phyloP scores from a whole-genome alignment of 92 coral and sea anemone species.

The Montipora capitata region DNA sequence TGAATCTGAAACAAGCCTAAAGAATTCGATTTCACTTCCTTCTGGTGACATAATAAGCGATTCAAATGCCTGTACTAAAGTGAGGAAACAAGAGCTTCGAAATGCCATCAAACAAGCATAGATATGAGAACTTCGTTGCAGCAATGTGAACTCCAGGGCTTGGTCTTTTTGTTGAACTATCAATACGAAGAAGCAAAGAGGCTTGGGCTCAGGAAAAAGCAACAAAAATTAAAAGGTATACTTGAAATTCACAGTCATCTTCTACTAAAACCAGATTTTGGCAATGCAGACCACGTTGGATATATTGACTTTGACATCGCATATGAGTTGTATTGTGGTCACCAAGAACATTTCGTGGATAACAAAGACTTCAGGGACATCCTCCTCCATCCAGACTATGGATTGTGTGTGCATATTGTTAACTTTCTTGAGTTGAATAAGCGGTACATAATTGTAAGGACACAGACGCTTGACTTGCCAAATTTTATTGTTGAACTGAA shows the following conservation, averaged over 20 bases:
- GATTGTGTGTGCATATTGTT: conserved; percentile 49
- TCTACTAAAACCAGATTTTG: conserved; percentile 51
- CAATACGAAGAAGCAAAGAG: conserved; percentile 51
- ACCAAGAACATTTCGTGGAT: no score
- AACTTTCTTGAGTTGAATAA: conserved; percentile 18
- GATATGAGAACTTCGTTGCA: conserved; percentile 49
- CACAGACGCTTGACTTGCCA: no score
- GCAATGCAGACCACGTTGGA: conserved; percentile 43
- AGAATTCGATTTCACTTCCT: neutral
- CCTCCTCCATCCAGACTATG: conserved; percentile 56
- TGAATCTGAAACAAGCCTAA: no score
- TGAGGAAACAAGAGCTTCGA: conserved; percentile 33
- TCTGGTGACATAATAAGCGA: conserved; percentile 3
- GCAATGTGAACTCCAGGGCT: conserved; percentile 55
- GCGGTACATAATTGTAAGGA: no score
- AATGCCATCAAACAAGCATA: conserved; percentile 26
- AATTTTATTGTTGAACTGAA: no score
- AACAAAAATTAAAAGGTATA: conserved; percentile 56
- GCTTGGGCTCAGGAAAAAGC: conserved; percentile 38
- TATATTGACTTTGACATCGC: conserved; percentile 58
- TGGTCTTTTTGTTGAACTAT: conserved; percentile 54
- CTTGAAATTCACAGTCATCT: conserved; percentile 67
- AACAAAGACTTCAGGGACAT: conserved; percentile 58
- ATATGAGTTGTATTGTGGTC: conserved; percentile 62
- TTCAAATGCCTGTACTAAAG: conserved; percentile 18